Conservation (phyloP, 2,797 vertebrate genomes). For the Pantherophis alleghaniensis region DNA sequence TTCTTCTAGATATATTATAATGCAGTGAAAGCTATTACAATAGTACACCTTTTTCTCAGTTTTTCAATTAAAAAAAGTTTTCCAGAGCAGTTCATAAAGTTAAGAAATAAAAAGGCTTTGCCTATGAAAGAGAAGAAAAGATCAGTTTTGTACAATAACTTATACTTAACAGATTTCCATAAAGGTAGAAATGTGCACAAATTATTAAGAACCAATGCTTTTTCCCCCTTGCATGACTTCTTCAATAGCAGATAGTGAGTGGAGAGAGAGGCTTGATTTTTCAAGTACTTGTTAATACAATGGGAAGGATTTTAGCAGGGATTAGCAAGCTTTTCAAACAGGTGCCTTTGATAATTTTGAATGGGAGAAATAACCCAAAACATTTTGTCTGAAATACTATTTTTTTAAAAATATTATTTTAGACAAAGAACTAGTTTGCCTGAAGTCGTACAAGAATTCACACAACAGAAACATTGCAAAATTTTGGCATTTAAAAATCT, state of each 20-base stretch:
- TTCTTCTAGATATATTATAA: neutral
- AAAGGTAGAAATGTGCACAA: neutral
- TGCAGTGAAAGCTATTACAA: neutral
- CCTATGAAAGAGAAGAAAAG: neutral
- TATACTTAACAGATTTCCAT: neutral
- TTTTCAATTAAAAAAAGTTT: neutral
- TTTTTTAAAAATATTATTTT: neutral
- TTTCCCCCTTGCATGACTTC: neutral
- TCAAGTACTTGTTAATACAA: neutral
- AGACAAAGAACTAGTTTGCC: neutral
- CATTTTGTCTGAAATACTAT: neutral
- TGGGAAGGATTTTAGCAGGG: neutral
- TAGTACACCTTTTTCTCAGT: neutral
- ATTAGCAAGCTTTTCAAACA: neutral
- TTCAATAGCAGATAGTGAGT: neutral
- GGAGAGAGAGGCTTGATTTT: neutral
- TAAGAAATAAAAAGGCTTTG: neutral
- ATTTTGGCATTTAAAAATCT: neutral
- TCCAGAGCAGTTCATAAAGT: neutral
- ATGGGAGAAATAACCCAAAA: neutral
- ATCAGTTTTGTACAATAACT: neutral
- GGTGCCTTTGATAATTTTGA: neutral
- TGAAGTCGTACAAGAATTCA: neutral
- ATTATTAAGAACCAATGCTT: neutral
- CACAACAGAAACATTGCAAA: neutral